Base-by-base conservation (phyloP, 2,113 vertebrate species). In the Uria aalge region DNA sequence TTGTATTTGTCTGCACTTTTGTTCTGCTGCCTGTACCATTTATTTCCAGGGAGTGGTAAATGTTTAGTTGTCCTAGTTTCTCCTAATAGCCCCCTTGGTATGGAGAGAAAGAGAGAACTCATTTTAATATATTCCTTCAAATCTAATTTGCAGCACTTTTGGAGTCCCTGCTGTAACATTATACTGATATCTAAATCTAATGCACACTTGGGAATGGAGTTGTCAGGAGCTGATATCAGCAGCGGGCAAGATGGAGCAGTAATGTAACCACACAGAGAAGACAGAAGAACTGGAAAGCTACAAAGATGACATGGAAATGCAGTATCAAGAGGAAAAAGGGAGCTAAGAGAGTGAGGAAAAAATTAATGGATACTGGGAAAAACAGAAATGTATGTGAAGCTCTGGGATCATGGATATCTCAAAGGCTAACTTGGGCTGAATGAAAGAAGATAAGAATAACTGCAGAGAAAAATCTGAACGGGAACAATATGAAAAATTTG, bases 71-170 rank as follows among this genome's bases (percentile, higher is more conserved):
- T 18, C 38, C 40, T 29, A 68, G 57, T 69, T 93, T 63, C 90
- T 96, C 27, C 43, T 89, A 85, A 90, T 82, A 68, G 93, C 50
- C 40, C 68, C 45, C 59, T 96, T 78, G 56, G 19, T 83, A 71
- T 9, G 27, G 50, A 88, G n/a, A 36, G 71, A 66, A 21, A 47
- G 55, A 55, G 23, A 77, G 38, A 72, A 32, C 53, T 84, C 40
- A 75, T 95, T 95, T 94, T 87, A 95, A 68, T 81, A 52, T 18
- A 29, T 4, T 6, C 36, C 85, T 87, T 84, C 72, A 96, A 85
- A 96, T 94, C 53, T 80, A 69, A 94, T 95, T 96, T 92, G 71
- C 9, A 30, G 73, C 52, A 53, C n/a, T 95, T 95, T 92, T 90
- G 50, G 48, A 85, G 57, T 85, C 88, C 52, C 91, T 43, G 55